Base-by-base conservation (phyloP, 2,797 vertebrate species). In the Menidia menidia region DNA sequence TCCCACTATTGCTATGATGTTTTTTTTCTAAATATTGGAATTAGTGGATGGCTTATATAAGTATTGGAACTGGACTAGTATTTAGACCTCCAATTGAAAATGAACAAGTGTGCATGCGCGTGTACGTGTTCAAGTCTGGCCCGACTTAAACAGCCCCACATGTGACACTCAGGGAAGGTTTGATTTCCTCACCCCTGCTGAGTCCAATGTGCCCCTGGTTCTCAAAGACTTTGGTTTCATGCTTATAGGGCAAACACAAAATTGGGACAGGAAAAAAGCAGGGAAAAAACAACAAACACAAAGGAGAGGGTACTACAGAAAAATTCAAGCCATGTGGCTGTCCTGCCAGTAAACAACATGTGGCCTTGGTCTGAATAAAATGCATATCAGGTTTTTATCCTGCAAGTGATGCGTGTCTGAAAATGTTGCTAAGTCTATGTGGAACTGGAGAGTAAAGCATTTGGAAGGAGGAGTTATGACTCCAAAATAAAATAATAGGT, bases 191-290 rank as follows among this genome's bases (percentile, higher is more conserved):
- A 80, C 86, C 80, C 83, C 86, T 83, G 87, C 88, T 86, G 86
- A 83, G 88, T 89, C 81, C 82, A 77, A 71, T 64, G 82, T 67
- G 83, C 67, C 83, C 65, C 90, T 92, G 86, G 83, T 88, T 92
- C 85, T 88, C 87, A 90, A 88, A 84, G 89, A 91, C 88, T 91
- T 83, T 77, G 81, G 87, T 91, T 91, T 89, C 88, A 90, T 87
- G 85, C 84, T 91, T 41, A 72, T 62, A 43, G 83, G 81, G 78
- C 70, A 88, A 87, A 88, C 15, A 63, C 71, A 78, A 84, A 90
- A 87, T 78, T 76, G 81, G 55, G 81, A 87, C 30, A 83, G 76
- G 75, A 77, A 89, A 85, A 77, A 81, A 66, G 70, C 41, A 39
- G 19, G 72, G 47, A 77, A 78, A 88, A 80, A 74, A 65, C 83